Conservation (phyloP, 2,113 vertebrate species). For the Lophochroa leadbeateri region DNA sequence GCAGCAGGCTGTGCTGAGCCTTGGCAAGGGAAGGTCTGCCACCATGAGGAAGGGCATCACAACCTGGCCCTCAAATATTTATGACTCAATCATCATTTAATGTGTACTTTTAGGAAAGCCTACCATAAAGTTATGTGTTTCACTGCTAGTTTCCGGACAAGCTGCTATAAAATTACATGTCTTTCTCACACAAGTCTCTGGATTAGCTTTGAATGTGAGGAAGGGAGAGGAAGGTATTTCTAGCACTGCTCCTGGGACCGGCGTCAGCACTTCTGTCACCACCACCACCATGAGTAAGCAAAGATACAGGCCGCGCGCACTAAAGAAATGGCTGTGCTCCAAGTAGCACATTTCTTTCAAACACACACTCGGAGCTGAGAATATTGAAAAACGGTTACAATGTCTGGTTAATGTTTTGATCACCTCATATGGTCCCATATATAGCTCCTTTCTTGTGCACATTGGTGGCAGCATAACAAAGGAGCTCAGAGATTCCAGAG, state of each 20-base stretch:
- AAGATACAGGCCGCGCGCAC: not conserved
- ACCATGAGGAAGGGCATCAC: rapidly evolving
- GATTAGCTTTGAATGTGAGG: conserved; percentile 17
- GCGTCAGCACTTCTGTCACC: conserved; percentile 49
- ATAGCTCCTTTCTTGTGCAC: conserved; percentile 38
- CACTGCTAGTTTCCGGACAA: not conserved
- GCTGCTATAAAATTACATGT: not conserved
- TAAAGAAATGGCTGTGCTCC: conserved; percentile 58
- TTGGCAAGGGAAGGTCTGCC: rapidly evolving
- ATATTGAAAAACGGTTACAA: conserved; percentile 59
- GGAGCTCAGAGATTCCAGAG: conserved; percentile 8
- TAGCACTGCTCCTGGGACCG: not conserved
- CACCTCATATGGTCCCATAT: conserved; percentile 57
- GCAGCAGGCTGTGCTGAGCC: rapidly evolving
- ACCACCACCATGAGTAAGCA: conserved; percentile 46
- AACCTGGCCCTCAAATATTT: not conserved
- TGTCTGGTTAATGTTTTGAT: conserved; percentile 75
- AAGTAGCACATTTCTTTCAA: conserved; percentile 69
- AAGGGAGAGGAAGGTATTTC: conserved; percentile 18
- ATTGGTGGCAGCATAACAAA: conserved; percentile 49
- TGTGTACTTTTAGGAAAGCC: not conserved
- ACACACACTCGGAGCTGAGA: conserved; percentile 42
- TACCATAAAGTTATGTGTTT: not conserved
- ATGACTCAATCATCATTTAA: not conserved
- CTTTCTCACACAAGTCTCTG: not conserved